A percentile compares a stretch with the other conserved stretches of the same genome.
These are phyloP conservation scores for Lontra canadensis DNA, from an alignment of 2,113 vertebrate species.

Conservation along the genomic window DNA sequence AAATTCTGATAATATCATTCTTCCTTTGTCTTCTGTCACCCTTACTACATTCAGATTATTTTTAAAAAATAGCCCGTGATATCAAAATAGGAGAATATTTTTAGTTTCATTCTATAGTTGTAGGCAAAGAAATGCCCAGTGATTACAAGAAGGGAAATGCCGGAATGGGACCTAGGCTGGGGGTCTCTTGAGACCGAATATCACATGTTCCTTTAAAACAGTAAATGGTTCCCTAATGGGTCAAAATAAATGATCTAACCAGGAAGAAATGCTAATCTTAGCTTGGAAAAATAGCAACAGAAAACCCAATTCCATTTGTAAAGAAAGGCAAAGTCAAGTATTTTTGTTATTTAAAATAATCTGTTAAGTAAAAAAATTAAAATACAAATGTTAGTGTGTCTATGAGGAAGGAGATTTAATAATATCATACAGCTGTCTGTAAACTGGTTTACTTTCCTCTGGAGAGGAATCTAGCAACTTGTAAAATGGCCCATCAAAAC, in stretches of 20 bases:
- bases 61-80: not conserved
- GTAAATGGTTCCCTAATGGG: not conserved
- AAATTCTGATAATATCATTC: not conserved
- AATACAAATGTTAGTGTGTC: not conserved
- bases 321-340: not conserved
- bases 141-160: not conserved
- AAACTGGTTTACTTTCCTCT: slow-evolving; percentile 38
- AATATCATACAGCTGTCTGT: not conserved
- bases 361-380: slow-evolving; percentile 25
- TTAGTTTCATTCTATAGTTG: not conserved
- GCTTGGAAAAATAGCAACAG: not conserved
- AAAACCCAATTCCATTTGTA: not conserved
- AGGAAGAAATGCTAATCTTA: not conserved
- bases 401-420: slow-evolving; percentile 8
- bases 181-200: not conserved
- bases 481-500: slow-evolving; percentile 34
- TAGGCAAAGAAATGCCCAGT: not conserved
- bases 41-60: not conserved
- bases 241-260: not conserved
- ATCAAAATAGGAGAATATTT: not conserved
- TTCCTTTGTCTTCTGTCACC: not conserved
- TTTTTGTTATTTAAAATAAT: not conserved
- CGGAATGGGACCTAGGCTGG: not conserved
- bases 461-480: slow-evolving; percentile 26
- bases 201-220: not conserved